Conservation (phyloP, 1,140 invertebrate genomes). For the Drosophila azteca region DNA sequence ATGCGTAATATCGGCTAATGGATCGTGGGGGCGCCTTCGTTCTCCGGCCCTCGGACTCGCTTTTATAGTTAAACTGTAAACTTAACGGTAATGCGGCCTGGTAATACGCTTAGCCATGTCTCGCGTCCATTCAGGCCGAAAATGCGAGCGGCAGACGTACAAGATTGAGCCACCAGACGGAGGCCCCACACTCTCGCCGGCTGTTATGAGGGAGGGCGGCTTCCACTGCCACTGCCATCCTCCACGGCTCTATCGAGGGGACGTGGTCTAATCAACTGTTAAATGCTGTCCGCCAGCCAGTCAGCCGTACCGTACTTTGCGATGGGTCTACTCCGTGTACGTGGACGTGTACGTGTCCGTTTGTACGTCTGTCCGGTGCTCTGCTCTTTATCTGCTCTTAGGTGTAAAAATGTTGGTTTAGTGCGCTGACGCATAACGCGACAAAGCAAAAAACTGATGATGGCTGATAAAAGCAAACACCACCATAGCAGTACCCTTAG, state of each 20-base stretch:
- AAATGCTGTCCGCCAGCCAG: slow-evolving; percentile 52
- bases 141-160: slow-evolving; percentile 34
- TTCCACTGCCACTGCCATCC: not conserved
- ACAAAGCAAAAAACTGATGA: slow-evolving; percentile 56
- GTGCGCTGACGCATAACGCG: slow-evolving; percentile 72
- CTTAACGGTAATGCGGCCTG: slow-evolving; percentile 60
- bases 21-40: slow-evolving; percentile 37
- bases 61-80: slow-evolving; percentile 58
- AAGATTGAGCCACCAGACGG: too few species aligned
- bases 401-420: slow-evolving; percentile 82
- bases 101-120: slow-evolving; percentile 65
- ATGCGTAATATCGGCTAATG: slow-evolving; percentile 65
- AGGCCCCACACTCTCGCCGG: too few species aligned
- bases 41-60: slow-evolving; percentile 20
- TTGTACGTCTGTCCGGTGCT: not conserved
- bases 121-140: slow-evolving; percentile 61
- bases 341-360: slow-evolving; percentile 1
- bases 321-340: not conserved
- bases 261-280: slow-evolving; percentile 60
- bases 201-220: too few species aligned
- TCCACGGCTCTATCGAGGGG: slow-evolving; percentile 1
- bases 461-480: slow-evolving; percentile 57
- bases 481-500: not conserved
- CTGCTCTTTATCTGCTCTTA: slow-evolving; percentile 48
- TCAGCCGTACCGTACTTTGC: too few species aligned